Evolutionary conservation across 2,888 invertebrate genomes (phyloP), one percentile per base, ranked within the genome.

Genomic region (Mythimna loreyi): DNA sequence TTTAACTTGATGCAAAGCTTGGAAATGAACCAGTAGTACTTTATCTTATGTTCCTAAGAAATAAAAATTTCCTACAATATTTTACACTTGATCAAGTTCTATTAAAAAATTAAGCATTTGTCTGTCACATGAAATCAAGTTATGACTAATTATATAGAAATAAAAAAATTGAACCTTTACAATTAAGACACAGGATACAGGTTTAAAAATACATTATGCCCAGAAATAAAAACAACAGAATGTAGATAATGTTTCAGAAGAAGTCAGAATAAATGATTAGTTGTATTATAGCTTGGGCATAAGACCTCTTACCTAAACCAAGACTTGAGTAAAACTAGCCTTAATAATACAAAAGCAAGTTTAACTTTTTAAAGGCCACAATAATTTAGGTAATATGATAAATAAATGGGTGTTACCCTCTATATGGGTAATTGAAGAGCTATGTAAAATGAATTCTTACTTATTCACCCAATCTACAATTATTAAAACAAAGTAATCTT

Each of bases 311-410:
- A 91, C 87, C 88, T 91, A 88, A 88, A 92, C 88, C 87, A 80
- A 89, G 89, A 90, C 82, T 87, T 85, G 80, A 89, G 88, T 91
- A 91, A 91, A 92, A 90, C 92, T 92, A 93, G 91, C 91, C 92
- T 92, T 93, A 93, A 89, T 89, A 86, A 92, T 93, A 93, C 86
- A 92, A 93, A 95, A 94, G 92, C 92, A 94, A 94, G 92, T 93
- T 94, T 91, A 92, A 93, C 91, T 93, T 93, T 91, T 76, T 89
- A 87, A 95, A 94, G 94, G 94, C 95, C 95, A 95, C 94, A 93
- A 93, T 92, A 94, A 95, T 95, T 95, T 94, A 92, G 91, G 92
- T 93, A 92, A 87, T 92, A 91, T 91, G 92, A 92, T 92, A 94
- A 93, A 93, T 92, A 93, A 94, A 92, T 88, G 87, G 88, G 90